Evolutionary conservation across 2,888 invertebrate genomes (phyloP), one percentile per base, ranked within the genome.

Genomic region (Nowickia ferox): DNA sequence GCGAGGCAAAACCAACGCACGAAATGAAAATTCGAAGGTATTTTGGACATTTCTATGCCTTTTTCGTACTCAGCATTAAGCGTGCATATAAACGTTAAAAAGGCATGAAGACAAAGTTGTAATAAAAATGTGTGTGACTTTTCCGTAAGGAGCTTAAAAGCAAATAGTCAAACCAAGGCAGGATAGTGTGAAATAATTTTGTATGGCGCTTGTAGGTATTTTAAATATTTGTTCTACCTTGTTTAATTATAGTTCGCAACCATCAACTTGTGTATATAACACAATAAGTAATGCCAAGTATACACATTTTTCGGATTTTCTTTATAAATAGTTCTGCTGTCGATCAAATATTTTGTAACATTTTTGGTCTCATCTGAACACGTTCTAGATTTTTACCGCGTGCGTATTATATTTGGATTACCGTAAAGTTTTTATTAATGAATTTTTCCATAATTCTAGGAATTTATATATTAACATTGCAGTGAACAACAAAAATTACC

Each of bases 281-380:
- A 19, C 5, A 51, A 9, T 38, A 38, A 79, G 44, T 80, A 19
- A 42, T 11, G 4, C 55, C 46, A 61, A 68, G 53, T 61, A 59
- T 40, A 8, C 9, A 19, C 5, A 17, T 11, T 22, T 48, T 68
- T 77, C 40, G 44, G n/a, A 17, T n/a, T 30, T 30, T 48, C 48
- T 11, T 66, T 84, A 84, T 84, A 84, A 84, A 84, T 78, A 84
- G 53, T 61, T 65, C 55, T 40, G 15, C 6, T 0, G 42, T 30
- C 30, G 6, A 2, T 5, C 30, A 46, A 72, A 44, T 30, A 9
- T 77, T 77, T 68, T 84, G 77, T 65, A 72, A 59, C 59, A 66
- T 61, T 46, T 61, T 83, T 55, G 38, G 44, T 44, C 17, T 81
- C 53, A 42, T 55, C 66, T 65, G 53, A 17, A 65, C 53, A 51